These are phyloP conservation scores for Leptinotarsa undecemlineata DNA, from an alignment of 1,140 invertebrate species.

Conservation along the genomic window DNA sequence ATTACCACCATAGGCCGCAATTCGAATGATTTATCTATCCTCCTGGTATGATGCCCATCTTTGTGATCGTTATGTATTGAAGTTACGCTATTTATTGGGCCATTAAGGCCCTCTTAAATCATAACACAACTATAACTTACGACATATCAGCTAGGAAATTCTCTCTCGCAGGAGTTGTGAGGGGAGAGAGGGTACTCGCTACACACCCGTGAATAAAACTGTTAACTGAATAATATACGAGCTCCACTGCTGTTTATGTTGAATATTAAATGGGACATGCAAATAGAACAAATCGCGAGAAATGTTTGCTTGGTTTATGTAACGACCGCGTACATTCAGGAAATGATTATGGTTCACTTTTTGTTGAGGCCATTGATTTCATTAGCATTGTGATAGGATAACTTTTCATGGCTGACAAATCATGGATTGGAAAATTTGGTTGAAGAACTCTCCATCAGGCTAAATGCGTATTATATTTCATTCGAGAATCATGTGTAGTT, in stretches of 20 bases:
- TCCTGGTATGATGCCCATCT: slow-evolving; percentile 27
- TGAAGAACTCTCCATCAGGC: too few relatives aligned
- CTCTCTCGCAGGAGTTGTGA: slow-evolving; percentile 32
- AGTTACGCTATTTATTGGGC: slow-evolving; percentile 54
- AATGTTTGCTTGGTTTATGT: slow-evolving; percentile 4
- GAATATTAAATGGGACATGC: slow-evolving; percentile 39
- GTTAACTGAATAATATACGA: slow-evolving; percentile 41
- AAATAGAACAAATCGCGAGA: slow-evolving; percentile 33
- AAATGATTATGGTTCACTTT: slow-evolving; percentile 1
- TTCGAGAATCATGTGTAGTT: too few relatives aligned
- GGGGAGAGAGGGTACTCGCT: slow-evolving; percentile 15
- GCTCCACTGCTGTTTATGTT: slow-evolving; percentile 38
- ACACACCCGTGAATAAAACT: slow-evolving; percentile 31
- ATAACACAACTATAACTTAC: slow-evolving; percentile 53
- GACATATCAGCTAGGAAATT: slow-evolving; percentile 42
- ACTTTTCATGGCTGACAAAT: too few relatives aligned
- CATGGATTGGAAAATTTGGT: too few relatives aligned
- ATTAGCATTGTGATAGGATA: not conserved
- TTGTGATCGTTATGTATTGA: slow-evolving; percentile 54
- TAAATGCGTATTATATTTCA: too few relatives aligned
- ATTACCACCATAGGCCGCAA: not conserved
- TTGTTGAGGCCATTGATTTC: not conserved
- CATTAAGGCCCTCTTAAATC: slow-evolving; percentile 54
- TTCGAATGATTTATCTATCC: slow-evolving; percentile 9
- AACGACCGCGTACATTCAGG: slow-evolving; percentile 12